phyloP scores from a whole-genome alignment of 1,140 invertebrate species.

The Cotesia typhae region DNA sequence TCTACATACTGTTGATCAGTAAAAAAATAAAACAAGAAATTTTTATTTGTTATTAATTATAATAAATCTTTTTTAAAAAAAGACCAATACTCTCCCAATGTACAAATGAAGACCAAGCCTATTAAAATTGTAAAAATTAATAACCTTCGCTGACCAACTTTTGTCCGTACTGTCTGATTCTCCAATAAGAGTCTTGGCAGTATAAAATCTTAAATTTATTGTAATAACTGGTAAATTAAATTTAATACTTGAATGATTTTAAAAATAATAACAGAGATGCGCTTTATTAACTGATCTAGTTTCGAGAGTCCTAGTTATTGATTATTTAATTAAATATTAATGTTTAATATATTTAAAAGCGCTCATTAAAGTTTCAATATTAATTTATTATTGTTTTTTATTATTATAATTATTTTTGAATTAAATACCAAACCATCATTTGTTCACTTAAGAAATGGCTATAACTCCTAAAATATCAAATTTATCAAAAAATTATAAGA shows the following conservation, averaged over 20 bases:
- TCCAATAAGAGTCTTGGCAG: background rate
- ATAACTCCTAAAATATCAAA: too few species aligned
- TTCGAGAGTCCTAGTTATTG: slow-evolving; percentile 32
- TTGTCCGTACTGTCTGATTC: too few species aligned
- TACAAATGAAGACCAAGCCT: slow-evolving; percentile 21
- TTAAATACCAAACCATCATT: too few species aligned
- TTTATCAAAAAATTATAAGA: too few species aligned
- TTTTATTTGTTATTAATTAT: background rate
- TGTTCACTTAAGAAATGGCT: too few species aligned
- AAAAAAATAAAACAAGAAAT: background rate
- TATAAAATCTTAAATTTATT: background rate
- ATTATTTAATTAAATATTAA: slow-evolving; percentile 7
- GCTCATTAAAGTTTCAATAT: too few species aligned
- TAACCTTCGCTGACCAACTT: background rate
- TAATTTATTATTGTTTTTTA: too few species aligned
- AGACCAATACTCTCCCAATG: background rate
- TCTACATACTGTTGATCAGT: slow-evolving; percentile 33
- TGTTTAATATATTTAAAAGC: background rate
- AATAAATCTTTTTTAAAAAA: slow-evolving; percentile 1
- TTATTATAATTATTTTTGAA: too few species aligned
- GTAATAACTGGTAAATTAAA: background rate
- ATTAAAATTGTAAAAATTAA: background rate
- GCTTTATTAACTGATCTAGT: slow-evolving; percentile 34
- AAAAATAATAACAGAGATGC: slow-evolving; percentile 5
- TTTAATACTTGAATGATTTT: background rate